Evolutionary conservation across 2,113 vertebrate species (phyloP).

Genomic region (Hystrix cristata): DNA sequence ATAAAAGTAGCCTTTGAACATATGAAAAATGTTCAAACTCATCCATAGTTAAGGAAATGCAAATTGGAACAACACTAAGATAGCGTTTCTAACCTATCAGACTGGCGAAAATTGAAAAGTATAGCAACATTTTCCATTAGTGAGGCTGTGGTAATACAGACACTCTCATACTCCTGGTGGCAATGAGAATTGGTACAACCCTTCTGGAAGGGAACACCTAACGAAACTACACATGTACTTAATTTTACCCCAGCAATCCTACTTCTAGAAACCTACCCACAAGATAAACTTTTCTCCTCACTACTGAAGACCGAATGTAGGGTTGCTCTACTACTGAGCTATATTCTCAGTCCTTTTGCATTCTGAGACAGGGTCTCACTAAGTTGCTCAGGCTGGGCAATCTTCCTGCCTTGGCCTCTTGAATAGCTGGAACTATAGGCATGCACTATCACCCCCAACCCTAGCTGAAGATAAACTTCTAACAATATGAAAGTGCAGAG

Average conservation of each 20-base stretch:
- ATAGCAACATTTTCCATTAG: not conserved
- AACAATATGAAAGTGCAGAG: not conserved
- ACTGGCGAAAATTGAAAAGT: not conserved
- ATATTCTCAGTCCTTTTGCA: not conserved
- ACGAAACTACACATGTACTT: not conserved
- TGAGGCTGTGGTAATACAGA: not conserved
- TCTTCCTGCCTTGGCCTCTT: not conserved
- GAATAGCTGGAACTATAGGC: not conserved
- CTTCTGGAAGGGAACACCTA: not conserved
- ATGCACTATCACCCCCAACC: not conserved
- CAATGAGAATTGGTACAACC: not conserved
- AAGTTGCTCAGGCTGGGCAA: not conserved
- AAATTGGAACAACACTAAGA: not conserved
- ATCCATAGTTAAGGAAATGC: not conserved
- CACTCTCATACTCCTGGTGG: not conserved
- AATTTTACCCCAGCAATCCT: not conserved
- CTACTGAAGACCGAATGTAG: not conserved
- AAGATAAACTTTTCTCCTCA: not conserved
- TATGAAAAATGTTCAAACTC: not conserved
- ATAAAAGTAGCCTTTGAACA: not conserved
- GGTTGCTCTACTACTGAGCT: not conserved
- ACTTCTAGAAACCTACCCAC: not conserved
- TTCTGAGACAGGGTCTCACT: not conserved
- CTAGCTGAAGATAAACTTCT: not conserved
- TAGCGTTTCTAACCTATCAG: not conserved